Evolutionary conservation across 2,888 invertebrate species (phyloP), one percentile per base, ranked within the genome.

Genomic region (Macaria notata): DNA sequence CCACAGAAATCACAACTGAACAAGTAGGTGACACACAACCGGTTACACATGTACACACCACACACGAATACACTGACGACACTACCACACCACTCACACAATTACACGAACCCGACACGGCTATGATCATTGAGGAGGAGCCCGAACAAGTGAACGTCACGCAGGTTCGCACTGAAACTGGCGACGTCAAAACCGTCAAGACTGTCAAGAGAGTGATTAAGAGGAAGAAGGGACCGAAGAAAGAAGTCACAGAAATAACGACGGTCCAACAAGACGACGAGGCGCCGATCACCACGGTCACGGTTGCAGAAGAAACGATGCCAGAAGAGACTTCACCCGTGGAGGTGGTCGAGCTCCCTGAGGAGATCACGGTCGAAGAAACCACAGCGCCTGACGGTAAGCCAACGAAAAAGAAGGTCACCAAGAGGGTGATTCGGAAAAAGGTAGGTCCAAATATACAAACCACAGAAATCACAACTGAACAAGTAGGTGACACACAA

Each of bases 41-140:
- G 65, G 68, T 88, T 69, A 75, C 83, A 55, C 66, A 84, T 3
- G 79, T 89, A 64, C 72, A 83, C 50, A 78, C 78, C 41, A 70
- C 83, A 62, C 82, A 83, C 49, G 69, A 83, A 63, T 64, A 81
- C 54, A 64, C 69, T 66, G 69, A 76, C n/a, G 75, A 78, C 49
- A 65, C 69, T 8, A 46, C 49, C 36, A 67, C 65, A 61, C 70
- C 58, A 6, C 64, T 56, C 61, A 51, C 7, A 49, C 59, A 65
- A 0, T 49, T 51, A 58, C 46, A 54, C 30, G 54, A 51, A 54
- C 59, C 57, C 1, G 60, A 72, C 59, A 75, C 62, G 39, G 75
- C 73, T 49, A 55, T 74, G 55, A 75, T 85, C 0, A 30, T 73
- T 3, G 69, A 71, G 31, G 66, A 70, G 42, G 44, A 29, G 7